Evolutionary conservation across 2,113 vertebrate genomes (phyloP).

Genomic region (Symphodus melops): DNA sequence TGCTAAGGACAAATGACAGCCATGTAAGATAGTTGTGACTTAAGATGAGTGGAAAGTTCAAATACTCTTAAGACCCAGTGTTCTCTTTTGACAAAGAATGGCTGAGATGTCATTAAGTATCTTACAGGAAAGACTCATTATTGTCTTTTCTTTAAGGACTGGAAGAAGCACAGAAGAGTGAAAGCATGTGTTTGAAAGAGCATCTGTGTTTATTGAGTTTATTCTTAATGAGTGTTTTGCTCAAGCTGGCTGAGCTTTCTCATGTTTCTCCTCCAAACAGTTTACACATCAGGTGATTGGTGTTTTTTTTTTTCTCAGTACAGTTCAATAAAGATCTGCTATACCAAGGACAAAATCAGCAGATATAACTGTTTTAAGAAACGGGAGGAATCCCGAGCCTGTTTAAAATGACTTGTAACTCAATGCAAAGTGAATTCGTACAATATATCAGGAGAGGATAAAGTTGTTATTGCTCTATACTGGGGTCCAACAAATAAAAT

Average conservation of each 20-base stretch:
- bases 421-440: slow-evolving; percentile 33
- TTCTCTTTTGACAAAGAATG: neutral
- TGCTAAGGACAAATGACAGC: neutral
- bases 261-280: neutral
- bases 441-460: slow-evolving; percentile 26
- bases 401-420: neutral
- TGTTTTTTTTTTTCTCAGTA: neutral
- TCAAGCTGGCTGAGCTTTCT: neutral
- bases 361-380: neutral
- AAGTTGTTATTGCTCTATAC: slow-evolving; percentile 19
- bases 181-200: neutral
- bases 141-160: neutral
- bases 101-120: neutral
- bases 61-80: neutral
- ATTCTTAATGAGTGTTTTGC: slow-evolving; percentile 9
- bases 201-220: slow-evolving; percentile 13
- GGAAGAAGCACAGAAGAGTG: slow-evolving; percentile 1
- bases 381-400: neutral
- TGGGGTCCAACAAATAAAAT: no score
- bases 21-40: neutral
- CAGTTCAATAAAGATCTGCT: neutral
- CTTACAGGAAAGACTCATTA: neutral
- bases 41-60: neutral
- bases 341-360: neutral
- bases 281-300: neutral